A percentile compares a stretch with the other conserved stretches of the same genome.
Conservation (phyloP, 2,113 vertebrate genomes). For the Callorhinus ursinus region DNA sequence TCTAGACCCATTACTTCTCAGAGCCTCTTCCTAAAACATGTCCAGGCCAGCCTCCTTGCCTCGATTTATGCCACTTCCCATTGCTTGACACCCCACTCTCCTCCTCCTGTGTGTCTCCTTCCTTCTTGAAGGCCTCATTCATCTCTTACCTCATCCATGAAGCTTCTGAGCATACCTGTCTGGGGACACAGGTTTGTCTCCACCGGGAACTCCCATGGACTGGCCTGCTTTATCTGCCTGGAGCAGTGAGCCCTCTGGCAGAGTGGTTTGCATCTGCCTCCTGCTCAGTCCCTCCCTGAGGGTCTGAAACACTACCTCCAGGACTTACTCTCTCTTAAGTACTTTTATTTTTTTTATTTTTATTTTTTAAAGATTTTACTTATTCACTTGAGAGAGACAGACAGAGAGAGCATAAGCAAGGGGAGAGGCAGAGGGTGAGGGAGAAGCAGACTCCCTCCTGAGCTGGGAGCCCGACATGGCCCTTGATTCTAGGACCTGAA, state of each 20-base stretch:
- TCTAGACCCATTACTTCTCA: neutral
- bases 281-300: neutral
- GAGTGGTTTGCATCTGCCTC: neutral
- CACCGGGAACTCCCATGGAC: neutral
- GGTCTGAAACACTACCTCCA: neutral
- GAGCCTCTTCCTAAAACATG: neutral
- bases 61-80: neutral
- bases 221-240: neutral
- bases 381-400: too few relatives aligned
- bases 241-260: neutral
- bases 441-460: too few relatives aligned
- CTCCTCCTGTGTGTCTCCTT: neutral
- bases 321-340: neutral
- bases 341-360: neutral
- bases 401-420: too few relatives aligned
- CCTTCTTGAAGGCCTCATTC: neutral
- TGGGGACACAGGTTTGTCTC: neutral
- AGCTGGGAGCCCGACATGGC: too few relatives aligned
- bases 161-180: neutral
- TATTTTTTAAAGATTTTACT: neutral
- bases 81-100: neutral
- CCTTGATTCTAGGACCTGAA: too few relatives aligned
- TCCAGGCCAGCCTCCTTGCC: neutral
- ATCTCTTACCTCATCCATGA: neutral
- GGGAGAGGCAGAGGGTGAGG: too few relatives aligned